Conservation (phyloP, 2,113 vertebrate species). For the Sphaerodactylus townsendi region DNA sequence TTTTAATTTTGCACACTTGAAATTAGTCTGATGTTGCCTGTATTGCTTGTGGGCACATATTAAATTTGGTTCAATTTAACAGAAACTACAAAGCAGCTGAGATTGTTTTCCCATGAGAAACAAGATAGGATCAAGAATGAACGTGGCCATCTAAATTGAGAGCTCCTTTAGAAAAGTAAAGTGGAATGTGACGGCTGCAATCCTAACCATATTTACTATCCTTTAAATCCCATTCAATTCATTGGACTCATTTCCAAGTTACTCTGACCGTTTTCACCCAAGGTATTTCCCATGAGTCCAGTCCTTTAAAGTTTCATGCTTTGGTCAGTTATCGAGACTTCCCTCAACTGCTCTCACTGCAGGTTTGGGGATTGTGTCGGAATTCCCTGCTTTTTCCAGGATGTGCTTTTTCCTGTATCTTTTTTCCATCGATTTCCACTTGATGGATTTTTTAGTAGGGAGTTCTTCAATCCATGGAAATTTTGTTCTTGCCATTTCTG, state of each 20-base stretch:
- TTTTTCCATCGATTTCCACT: too few species aligned
- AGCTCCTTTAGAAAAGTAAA: not conserved
- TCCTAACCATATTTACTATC: not conserved
- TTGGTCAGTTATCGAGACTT: too few species aligned
- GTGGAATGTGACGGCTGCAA: not conserved
- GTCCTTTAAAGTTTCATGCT: too few species aligned
- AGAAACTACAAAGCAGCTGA: conserved; percentile 27
- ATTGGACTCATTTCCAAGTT: not conserved
- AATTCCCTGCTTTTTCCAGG: too few species aligned
- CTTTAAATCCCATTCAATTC: not conserved
- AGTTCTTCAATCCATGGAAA: too few species aligned
- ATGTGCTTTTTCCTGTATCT: too few species aligned
- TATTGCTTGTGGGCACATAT: conserved; percentile 19
- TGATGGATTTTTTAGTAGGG: too few species aligned
- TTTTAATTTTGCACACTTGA: conserved; percentile 25
- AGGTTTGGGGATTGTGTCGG: too few species aligned
- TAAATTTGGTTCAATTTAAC: conserved; percentile 43
- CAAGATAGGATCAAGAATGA: not conserved
- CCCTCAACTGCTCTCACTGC: too few species aligned
- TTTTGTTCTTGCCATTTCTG: too few species aligned
- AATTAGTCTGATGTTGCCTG: conserved; percentile 19
- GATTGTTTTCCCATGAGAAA: not conserved
- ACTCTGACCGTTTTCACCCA: too few species aligned
- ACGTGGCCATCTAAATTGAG: not conserved
- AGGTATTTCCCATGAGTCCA: too few species aligned